Evolutionary conservation across 2,888 invertebrate genomes (phyloP), one percentile per base, ranked within the genome.

Genomic region (Diaperis boleti): DNA sequence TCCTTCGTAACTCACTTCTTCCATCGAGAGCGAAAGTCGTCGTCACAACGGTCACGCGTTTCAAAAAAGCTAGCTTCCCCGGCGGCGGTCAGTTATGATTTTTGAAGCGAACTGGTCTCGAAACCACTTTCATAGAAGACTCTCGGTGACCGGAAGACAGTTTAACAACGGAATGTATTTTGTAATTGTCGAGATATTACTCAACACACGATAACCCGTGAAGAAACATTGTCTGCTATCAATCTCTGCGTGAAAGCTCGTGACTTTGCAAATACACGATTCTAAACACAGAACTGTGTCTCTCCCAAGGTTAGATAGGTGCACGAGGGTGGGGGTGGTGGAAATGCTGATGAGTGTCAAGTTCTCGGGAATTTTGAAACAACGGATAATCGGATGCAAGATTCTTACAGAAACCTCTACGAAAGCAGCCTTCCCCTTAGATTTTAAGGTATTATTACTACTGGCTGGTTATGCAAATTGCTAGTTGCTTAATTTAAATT

Each of bases 241-340:
- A 44, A 50, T 62, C 20, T 47, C 47, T 11, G 55, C 44, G 62
- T 62, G 62, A 62, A 62, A 62, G 62, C 62, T 56, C 50, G 37
- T 56, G 49, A 45, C 45, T 60, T 22, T 59, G 47, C 44, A 18
- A n/a, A 11, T 17, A 18, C 39, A 39, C 37, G 52, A 37, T 13
- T 39, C 22, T 22, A 18, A 13, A 1, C 18, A 18, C 3, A 10
- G 15, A 7, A 39, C 14, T 7, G 8, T 26, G 3, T 5, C n/a
- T 5, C 6, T 5, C 1, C 3, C 33, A 33, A 33, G 33, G 33
- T 33, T 33, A 33, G 33, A 33, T 11, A 5, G 11, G 33, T 10
- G n/a, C n/a, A n/a, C n/a, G n/a, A 33, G n/a, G 5, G 11, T 10
- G 4, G 33, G 2, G 33, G 33, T 20, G 3, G 6, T 20, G 20